phyloP scores from a whole-genome alignment of 2,113 vertebrate genomes.

The Pteronura brasiliensis region DNA sequence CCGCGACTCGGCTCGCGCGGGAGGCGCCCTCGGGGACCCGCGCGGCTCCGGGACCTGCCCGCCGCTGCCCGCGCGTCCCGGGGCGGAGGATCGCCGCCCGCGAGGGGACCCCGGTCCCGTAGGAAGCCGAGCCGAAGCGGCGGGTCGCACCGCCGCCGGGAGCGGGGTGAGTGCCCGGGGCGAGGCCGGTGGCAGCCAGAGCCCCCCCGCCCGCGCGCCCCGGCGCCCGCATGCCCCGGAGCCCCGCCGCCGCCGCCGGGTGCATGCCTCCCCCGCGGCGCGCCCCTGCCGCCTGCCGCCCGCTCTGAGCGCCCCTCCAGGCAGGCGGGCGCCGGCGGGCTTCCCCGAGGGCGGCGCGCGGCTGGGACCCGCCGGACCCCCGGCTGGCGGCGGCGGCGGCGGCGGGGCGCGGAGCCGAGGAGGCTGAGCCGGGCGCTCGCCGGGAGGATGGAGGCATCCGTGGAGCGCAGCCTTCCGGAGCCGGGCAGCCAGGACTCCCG shows the following conservation, averaged over 20 bases:
- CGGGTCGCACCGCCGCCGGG: slow-evolving; percentile 57
- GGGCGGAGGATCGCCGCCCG: neutral
- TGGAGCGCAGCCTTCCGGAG: slow-evolving; percentile 84
- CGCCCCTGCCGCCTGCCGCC: slow-evolving; percentile 52
- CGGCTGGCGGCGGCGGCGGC: neutral
- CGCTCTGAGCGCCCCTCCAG: slow-evolving; percentile 50
- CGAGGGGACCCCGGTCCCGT: slow-evolving; percentile 57
- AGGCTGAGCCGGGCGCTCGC: slow-evolving; percentile 30
- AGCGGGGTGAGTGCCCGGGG: slow-evolving; percentile 79
- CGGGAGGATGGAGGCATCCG: slow-evolving; percentile 82
- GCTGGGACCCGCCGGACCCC: neutral
- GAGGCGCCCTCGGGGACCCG: neutral
- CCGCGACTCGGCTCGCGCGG: neutral
- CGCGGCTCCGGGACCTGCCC: neutral
- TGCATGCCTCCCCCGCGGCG: slow-evolving; percentile 69
- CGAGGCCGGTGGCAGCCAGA: slow-evolving; percentile 46
- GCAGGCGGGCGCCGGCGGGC: slow-evolving; percentile 17
- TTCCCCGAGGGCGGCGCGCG: neutral
- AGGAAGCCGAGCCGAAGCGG: slow-evolving; percentile 53
- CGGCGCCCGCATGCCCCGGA: slow-evolving; percentile 70
- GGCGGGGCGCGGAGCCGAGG: neutral
- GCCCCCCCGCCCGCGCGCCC: neutral
- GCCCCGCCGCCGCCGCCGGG: slow-evolving; percentile 71
- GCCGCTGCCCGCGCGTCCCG: neutral
- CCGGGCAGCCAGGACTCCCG: slow-evolving; percentile 81